These are phyloP conservation scores for Sigmodon hispidus DNA, from an alignment of 2,113 vertebrate species.

Conservation along the genomic window DNA sequence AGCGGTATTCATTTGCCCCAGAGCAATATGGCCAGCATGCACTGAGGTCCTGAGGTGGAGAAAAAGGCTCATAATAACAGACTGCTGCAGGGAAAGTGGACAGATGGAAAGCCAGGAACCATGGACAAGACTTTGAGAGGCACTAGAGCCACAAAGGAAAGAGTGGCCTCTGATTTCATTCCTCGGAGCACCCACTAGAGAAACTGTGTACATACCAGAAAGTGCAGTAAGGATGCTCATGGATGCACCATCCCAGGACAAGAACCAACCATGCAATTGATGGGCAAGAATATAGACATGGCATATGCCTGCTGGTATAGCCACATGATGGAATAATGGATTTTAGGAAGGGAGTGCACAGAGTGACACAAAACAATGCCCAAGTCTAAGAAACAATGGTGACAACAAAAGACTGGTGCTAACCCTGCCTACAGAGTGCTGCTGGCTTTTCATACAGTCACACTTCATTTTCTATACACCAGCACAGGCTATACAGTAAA, in stretches of 20 bases:
- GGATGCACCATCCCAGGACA: not conserved
- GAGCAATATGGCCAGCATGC: not conserved
- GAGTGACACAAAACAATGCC: rapidly evolving
- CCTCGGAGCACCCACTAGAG: not conserved
- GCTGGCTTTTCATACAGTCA: not conserved
- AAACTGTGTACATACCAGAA: not conserved
- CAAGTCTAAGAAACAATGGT: not conserved
- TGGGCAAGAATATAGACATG: not conserved
- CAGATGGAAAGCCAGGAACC: not conserved
- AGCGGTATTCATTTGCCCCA: not conserved
- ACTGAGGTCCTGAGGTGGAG: not conserved
- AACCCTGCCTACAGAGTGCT: not conserved
- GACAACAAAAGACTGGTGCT: not conserved
- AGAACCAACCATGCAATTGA: not conserved
- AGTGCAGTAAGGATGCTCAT: not conserved
- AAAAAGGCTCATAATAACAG: not conserved
- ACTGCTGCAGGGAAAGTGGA: not conserved
- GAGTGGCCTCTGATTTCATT: too few relatives aligned
- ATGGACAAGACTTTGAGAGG: not conserved
- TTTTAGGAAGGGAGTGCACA: not conserved
- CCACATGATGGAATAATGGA: not conserved
- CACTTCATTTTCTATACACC: not conserved
- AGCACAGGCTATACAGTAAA: not conserved
- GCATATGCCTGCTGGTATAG: rapidly evolving
- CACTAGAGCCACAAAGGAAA: not conserved